A percentile compares a stretch with the other conserved stretches of the same genome.
Conservation (phyloP, 1,140 invertebrate species). For the Daktulosphaira vitifoliae region DNA sequence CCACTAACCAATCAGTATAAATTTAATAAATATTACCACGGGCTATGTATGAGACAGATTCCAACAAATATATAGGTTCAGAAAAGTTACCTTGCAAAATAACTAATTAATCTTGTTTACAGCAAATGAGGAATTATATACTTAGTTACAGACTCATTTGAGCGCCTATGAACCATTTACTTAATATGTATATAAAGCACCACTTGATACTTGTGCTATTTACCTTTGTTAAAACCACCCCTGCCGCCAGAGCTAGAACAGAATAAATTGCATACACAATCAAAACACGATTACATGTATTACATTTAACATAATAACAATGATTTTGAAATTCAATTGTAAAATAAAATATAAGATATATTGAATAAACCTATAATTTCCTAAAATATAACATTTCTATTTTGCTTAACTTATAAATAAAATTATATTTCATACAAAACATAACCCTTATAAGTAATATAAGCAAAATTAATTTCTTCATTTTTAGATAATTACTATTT, state of each 20-base stretch:
- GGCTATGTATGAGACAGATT: no score
- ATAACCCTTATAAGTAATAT: no score
- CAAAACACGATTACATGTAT: conserved; percentile 28
- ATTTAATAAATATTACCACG: no score
- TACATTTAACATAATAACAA: no score
- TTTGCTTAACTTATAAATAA: no score
- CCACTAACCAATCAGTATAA: background rate
- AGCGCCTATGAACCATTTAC: conserved; percentile 25
- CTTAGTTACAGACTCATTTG: conserved; percentile 33
- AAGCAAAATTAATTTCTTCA: no score
- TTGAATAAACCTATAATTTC: no score
- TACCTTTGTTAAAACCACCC: conserved; percentile 39
- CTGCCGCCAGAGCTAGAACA: conserved; percentile 37
- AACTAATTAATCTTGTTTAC: conserved; percentile 30
- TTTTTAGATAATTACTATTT: no score
- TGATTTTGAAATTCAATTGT: no score
- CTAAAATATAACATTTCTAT: no score
- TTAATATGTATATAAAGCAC: conserved; percentile 35
- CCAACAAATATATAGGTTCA: conserved; percentile 14
- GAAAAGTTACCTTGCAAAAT: conserved; percentile 33
- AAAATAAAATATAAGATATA: no score
- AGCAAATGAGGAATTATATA: conserved; percentile 28
- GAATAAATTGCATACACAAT: conserved; percentile 34
- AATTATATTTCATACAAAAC: no score
- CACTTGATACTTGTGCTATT: conserved; percentile 34